A percentile compares a stretch with the other conserved stretches of the same genome.
Evolutionary conservation across 2,797 vertebrate genomes (phyloP).

Genomic region (Vultur gryphus): DNA sequence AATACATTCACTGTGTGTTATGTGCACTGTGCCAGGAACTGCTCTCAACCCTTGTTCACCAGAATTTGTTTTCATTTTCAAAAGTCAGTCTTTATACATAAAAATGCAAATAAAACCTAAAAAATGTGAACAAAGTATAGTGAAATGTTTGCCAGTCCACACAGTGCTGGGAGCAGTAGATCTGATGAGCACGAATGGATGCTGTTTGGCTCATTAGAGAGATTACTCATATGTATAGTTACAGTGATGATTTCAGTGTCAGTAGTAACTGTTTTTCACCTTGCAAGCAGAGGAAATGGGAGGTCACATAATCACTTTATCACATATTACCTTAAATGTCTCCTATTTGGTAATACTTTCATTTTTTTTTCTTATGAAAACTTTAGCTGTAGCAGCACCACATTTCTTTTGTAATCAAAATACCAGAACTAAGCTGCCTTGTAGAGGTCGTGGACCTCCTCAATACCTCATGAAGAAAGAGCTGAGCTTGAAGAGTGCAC

Average conservation of each 20-base stretch:
- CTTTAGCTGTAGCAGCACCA: not conserved
- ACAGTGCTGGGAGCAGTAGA: not conserved
- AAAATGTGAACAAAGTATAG: not conserved
- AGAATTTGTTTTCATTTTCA: not conserved
- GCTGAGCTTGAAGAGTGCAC: not conserved
- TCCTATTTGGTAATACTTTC: not conserved
- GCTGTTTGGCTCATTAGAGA: not conserved
- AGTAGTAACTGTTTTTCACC: not conserved
- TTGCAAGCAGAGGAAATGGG: not conserved
- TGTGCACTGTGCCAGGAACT: not conserved
- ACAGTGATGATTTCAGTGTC: not conserved
- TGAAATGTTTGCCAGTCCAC: not conserved
- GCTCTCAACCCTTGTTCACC: not conserved
- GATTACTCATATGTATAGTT: not conserved
- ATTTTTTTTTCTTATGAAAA: not conserved
- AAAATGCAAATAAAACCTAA: not conserved
- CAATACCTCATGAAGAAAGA: not conserved
- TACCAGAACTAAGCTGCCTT: not conserved
- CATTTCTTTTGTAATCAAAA: not conserved
- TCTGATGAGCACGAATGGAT: too few relatives aligned
- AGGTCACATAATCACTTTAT: not conserved
- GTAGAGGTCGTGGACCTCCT: not conserved
- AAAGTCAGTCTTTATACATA: not conserved
- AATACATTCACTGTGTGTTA: not conserved
- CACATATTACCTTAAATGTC: not conserved